Conservation (phyloP, 1,140 invertebrate genomes). For the Littorina saxatilis region DNA sequence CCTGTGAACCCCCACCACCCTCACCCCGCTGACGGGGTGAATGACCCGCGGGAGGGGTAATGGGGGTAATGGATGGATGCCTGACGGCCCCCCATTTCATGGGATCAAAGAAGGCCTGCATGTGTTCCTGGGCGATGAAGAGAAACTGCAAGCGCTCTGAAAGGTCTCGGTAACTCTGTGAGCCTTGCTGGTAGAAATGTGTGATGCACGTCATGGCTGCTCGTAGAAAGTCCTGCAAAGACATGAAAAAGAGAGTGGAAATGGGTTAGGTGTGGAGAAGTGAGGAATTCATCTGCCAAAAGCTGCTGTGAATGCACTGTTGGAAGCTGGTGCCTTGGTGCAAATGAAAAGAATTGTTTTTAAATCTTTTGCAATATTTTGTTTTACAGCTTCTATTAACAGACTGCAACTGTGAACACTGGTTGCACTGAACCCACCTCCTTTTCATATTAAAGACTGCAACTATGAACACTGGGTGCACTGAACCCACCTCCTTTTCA, state of each 20-base stretch:
- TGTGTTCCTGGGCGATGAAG: slow-evolving; percentile 70
- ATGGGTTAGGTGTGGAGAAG: neutral
- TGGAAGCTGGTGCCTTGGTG: neutral
- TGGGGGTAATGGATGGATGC: slow-evolving; percentile 46
- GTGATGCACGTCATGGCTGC: slow-evolving; percentile 74
- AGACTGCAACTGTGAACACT: too few relatives aligned
- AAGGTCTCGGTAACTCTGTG: slow-evolving; percentile 69
- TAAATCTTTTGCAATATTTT: neutral
- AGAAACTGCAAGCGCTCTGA: slow-evolving; percentile 61
- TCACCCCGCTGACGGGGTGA: slow-evolving; percentile 10
- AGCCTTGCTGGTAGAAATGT: slow-evolving; percentile 70
- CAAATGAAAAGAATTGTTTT: neutral
- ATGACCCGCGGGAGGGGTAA: slow-evolving; percentile 7
- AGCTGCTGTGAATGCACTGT: neutral
- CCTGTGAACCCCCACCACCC: slow-evolving; percentile 37
- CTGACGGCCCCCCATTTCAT: slow-evolving; percentile 67
- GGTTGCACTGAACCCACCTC: too few relatives aligned
- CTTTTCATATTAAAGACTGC: too few relatives aligned
- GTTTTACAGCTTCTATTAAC: too few relatives aligned
- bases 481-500: too few relatives aligned
- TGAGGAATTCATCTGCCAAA: neutral
- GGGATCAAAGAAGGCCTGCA: slow-evolving; percentile 71
- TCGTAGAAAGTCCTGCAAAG: slow-evolving; percentile 70
- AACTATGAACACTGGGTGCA: too few relatives aligned
- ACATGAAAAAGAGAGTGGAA: neutral